Evolutionary conservation across 2,888 invertebrate genomes (phyloP).

Genomic region (Clepsis dumicolana): DNA sequence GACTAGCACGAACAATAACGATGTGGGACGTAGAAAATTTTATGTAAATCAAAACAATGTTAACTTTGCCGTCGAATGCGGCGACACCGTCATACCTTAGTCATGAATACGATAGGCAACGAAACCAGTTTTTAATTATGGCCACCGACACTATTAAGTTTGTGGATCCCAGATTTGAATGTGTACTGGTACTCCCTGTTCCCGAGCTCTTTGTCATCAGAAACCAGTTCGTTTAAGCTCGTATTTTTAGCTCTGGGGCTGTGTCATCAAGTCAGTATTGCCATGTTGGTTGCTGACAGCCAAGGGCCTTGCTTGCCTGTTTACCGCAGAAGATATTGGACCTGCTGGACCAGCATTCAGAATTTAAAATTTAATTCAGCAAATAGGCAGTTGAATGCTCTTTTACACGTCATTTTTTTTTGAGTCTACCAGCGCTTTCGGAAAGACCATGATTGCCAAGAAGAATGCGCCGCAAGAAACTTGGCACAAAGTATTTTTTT

Average conservation of each 20-base stretch:
- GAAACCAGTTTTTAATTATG: constrained; percentile 1
- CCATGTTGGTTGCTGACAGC: too few relatives aligned
- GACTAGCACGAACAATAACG: constrained; percentile 4
- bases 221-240: neutral
- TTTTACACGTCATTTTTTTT: too few relatives aligned
- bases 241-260: neutral
- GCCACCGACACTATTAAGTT: constrained; percentile 4
- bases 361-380: too few relatives aligned
- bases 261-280: neutral
- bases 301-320: too few relatives aligned
- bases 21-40: constrained; percentile 1
- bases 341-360: too few relatives aligned
- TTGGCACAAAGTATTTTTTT: too few relatives aligned
- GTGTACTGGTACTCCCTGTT: neutral
- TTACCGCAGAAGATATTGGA: too few relatives aligned
- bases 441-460: too few relatives aligned
- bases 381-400: too few relatives aligned
- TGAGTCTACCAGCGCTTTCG: too few relatives aligned
- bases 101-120: neutral
- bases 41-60: neutral
- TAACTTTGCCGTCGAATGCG: neutral
- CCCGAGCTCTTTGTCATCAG: neutral
- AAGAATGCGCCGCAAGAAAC: too few relatives aligned
- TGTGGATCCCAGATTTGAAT: neutral
- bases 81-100: neutral